Conservation (phyloP, 1,140 invertebrate genomes). For the Zeugodacus cucurbitae region DNA sequence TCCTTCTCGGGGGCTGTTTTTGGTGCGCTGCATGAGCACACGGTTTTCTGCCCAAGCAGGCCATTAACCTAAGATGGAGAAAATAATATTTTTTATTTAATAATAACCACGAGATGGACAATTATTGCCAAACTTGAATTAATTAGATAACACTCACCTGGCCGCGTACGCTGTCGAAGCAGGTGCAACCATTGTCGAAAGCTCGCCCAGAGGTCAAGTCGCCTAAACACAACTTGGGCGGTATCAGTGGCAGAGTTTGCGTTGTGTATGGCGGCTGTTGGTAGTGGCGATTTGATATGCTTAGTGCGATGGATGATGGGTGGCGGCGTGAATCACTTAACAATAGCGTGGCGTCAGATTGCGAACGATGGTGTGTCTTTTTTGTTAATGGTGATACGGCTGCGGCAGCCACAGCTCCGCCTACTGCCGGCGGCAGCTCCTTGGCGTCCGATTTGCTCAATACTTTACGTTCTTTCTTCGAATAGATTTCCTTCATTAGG, state of each 20-base stretch:
- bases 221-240: conserved; percentile 79
- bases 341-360: conserved; percentile 86
- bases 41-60: conserved; percentile 76
- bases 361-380: conserved; percentile 77
- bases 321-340: conserved; percentile 55
- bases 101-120: neutral
- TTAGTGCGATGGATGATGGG: conserved; percentile 51
- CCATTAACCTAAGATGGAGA: conserved; percentile 70
- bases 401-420: conserved; percentile 44
- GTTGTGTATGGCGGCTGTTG: conserved; percentile 62
- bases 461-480: conserved; percentile 58
- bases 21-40: conserved; percentile 83
- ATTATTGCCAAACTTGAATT: neutral
- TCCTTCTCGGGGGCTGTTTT: conserved; percentile 86
- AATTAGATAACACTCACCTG: conserved; percentile 63
- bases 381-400: conserved; percentile 53
- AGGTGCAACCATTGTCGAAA: conserved; percentile 96
- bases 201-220: conserved; percentile 93
- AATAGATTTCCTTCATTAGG: conserved; percentile 65
- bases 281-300: conserved; percentile 65
- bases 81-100: neutral
- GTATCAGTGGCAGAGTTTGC: conserved; percentile 57
- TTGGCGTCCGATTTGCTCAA: conserved; percentile 45
- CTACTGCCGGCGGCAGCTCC: neutral
- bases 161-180: conserved; percentile 74